phyloP scores from a whole-genome alignment of 2,888 invertebrate genomes.

The Notocelia uddmanniana region DNA sequence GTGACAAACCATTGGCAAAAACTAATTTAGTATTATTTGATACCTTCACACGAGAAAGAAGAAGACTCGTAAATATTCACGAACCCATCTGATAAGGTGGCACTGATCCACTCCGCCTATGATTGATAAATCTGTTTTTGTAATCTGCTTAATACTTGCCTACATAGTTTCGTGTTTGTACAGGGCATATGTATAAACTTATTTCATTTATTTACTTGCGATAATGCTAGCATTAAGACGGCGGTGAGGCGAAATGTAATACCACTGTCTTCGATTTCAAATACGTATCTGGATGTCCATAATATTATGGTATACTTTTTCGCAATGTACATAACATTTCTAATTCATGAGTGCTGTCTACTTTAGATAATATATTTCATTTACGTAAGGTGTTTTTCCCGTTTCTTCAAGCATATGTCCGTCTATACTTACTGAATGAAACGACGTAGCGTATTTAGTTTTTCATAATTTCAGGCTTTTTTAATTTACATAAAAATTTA shows the following conservation, averaged over 20 bases:
- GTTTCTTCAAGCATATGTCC: no score
- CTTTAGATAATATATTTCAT: no score
- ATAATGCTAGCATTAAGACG: conserved; percentile 37
- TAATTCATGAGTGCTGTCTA: not conserved
- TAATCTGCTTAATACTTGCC: conserved; percentile 20
- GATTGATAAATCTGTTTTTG: conserved; percentile 40
- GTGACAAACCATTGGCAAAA: no score
- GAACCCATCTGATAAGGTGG: conserved; percentile 34
- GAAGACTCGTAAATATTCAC: conserved; percentile 33
- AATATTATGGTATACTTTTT: conserved; percentile 44
- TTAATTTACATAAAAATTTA: no score
- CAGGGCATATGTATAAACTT: conserved; percentile 19
- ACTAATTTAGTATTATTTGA: no score
- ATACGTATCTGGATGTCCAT: conserved; percentile 39
- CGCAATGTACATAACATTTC: conserved; percentile 21
- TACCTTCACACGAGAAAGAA: no score
- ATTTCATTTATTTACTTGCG: conserved; percentile 32
- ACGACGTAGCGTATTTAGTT: no score
- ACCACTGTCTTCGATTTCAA: conserved; percentile 44
- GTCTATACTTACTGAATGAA: no score
- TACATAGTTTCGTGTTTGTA: conserved; percentile 19
- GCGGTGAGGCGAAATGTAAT: conserved; percentile 39
- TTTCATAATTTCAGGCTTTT: no score
- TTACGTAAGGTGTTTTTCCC: no score
- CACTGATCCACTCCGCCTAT: conserved; percentile 23